Evolutionary conservation across 35 echinoderm and acorn worm genomes (phyloP), one percentile per base, ranked within the genome.

Genomic region (Apostichopus californicus): DNA sequence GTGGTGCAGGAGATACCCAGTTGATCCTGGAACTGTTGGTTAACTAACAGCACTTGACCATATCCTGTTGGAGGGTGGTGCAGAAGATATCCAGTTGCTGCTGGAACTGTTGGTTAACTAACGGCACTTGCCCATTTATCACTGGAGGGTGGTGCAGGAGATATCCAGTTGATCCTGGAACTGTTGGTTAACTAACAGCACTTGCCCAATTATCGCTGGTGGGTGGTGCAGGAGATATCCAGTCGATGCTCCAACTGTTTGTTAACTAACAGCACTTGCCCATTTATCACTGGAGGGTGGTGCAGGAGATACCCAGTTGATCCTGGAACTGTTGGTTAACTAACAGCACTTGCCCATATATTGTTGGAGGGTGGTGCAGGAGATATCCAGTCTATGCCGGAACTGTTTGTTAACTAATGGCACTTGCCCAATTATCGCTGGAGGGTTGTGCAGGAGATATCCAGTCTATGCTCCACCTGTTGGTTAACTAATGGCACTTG

Each of bases 301-400:
- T 11, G 64, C 24, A 34, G 94, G 94, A 55, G 83, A 65, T 2
- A 95, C 87, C 94, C 94, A 95, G 24, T 78, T 70, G 68, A 88
- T n/a, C n/a, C n/a, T n/a, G n/a, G n/a, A n/a, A n/a, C n/a, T n/a
- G n/a, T n/a, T n/a, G n/a, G n/a, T n/a, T n/a, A n/a, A 46, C 34
- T 46, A 0, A 95, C 57, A 20, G 85, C 92, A 63, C 86, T 53
- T 58, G 91, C 94, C 94, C 94, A 95, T 18, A 60, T 90, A 58
- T 90, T 25, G 59, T 87, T 91, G 54, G 66, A 72, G 8, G 94
- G 94, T 6, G 92, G 91, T 11, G 64, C 24, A 34, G 94, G 94
- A 55, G 83, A 65, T 2, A 95, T 92, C 94, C 94, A 95, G 24
- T 78, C n/a, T n/a, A n/a, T n/a, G n/a, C n/a, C n/a, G n/a, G n/a